A percentile compares a stretch with the other conserved stretches of the same genome.
These are phyloP conservation scores for Psix sp. DNA, from an alignment of 1,140 invertebrate species.

Conservation along the genomic window DNA sequence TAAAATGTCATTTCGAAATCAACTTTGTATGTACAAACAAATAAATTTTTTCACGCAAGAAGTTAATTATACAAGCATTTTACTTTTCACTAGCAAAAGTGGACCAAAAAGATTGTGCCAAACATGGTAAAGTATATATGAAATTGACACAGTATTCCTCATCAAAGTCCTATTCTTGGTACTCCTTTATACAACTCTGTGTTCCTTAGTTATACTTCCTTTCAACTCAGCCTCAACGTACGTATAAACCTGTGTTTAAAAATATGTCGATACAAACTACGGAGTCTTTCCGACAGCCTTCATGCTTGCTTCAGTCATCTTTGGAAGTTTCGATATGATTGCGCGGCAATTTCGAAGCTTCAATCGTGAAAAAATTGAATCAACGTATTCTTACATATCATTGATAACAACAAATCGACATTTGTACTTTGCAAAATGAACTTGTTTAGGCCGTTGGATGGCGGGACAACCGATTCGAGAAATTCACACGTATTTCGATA, in stretches of 20 bases:
- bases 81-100: background rate
- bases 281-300: slow-evolving; percentile 48
- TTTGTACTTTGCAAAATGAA: no score
- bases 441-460: slow-evolving; percentile 38
- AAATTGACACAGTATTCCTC: slow-evolving; percentile 39
- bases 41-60: no score
- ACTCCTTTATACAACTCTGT: slow-evolving; percentile 31
- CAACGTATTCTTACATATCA: slow-evolving; percentile 1
- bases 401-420: no score
- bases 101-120: background rate
- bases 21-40: no score
- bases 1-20: no score
- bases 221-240: slow-evolving; percentile 27
- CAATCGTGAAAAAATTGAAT: no score
- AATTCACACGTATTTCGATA: slow-evolving; percentile 43
- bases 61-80: background rate
- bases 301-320: slow-evolving; percentile 64
- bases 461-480: background rate
- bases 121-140: background rate
- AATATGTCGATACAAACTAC: slow-evolving; percentile 47
- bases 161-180: slow-evolving; percentile 4
- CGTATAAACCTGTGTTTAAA: slow-evolving; percentile 42
- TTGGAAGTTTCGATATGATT: slow-evolving; percentile 55
- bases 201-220: slow-evolving; percentile 18
- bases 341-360: slow-evolving; percentile 51